Base-by-base conservation (phyloP, 2,797 vertebrate genomes). In the Picus viridis region DNA sequence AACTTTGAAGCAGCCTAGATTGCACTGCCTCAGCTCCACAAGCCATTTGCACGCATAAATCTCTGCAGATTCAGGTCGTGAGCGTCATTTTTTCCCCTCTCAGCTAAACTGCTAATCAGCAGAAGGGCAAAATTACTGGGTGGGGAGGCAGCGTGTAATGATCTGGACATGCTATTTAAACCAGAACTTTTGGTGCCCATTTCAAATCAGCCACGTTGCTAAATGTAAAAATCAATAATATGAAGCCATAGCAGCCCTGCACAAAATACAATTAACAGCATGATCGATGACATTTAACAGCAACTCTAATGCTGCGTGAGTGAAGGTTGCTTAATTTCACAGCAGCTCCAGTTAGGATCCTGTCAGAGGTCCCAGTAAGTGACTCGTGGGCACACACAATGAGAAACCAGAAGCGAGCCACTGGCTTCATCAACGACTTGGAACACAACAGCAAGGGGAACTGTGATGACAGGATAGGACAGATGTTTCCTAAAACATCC, bases 281-380 rank as follows among this genome's bases (percentile, higher is more conserved):
- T 10, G 51, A 45, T 22, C 86, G 27, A 16, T 7, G 78, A 3
- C 86, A 49, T 2, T n/a, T 8, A 71, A 57, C n/a, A 51, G 67
- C 64, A 3, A 3, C 51, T 23, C 8, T 6, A 3, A 53, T 18
- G 27, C 17, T 24, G 51, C 49, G 41, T 0, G 0, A 20, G 11
- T 2, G 7, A 32, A 27, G 57, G 47, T 6, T 2, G 3, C 23
- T 29, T 53, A 4, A 13, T 8, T 54, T 34, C 17, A 3, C 5
- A 16, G 1, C 4, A 45, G 73, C 39, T 17, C 23, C 14, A 7
- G 65, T 1, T 10, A 3, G 11, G 15, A 1, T 2, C 20, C 86
- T n/a, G 16, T 10, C 41, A 2, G 7, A 3, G 26, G 17, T 20
- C 39, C 47, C 20, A 0, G 1, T 2, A 2, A 27, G 4, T 47